phyloP scores from a whole-genome alignment of 2,113 vertebrate genomes.

The Regulus satrapa region DNA sequence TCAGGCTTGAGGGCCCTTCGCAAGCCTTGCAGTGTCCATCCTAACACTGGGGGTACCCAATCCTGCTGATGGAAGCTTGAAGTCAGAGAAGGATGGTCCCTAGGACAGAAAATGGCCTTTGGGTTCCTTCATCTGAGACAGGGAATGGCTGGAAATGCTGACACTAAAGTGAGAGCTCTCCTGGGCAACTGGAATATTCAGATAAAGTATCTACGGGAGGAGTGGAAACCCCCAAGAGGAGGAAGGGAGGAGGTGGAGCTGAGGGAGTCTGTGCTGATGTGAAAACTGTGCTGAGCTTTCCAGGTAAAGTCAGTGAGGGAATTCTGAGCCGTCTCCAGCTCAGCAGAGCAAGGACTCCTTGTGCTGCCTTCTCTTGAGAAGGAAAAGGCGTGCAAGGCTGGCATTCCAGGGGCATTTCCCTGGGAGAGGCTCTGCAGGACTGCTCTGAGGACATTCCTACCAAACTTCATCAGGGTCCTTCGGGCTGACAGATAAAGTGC shows the following conservation, averaged over 20 bases:
- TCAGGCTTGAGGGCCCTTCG: neutral
- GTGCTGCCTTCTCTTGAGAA: neutral
- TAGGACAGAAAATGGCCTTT: neutral
- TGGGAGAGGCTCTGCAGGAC: neutral
- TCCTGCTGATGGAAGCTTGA: neutral
- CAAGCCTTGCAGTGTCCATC: neutral
- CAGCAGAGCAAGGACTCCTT: neutral
- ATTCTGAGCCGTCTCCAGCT: neutral
- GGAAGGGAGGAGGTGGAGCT: neutral
- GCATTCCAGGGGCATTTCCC: neutral
- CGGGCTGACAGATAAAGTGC: neutral
- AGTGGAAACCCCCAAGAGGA: neutral
- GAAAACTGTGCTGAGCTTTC: neutral
- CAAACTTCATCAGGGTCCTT: neutral
- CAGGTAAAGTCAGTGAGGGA: neutral
- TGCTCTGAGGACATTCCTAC: neutral
- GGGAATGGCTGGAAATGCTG: neutral
- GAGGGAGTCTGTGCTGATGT: neutral
- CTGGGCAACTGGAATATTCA: neutral
- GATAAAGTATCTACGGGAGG: neutral
- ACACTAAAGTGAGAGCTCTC: neutral
- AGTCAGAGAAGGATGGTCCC: neutral
- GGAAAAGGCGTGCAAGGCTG: neutral
- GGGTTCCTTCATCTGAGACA: rapidly evolving
- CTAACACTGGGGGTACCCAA: neutral